A percentile compares a stretch with the other conserved stretches of the same genome.
Evolutionary conservation across 2,113 vertebrate genomes (phyloP).

Genomic region (Crotalus tigris): DNA sequence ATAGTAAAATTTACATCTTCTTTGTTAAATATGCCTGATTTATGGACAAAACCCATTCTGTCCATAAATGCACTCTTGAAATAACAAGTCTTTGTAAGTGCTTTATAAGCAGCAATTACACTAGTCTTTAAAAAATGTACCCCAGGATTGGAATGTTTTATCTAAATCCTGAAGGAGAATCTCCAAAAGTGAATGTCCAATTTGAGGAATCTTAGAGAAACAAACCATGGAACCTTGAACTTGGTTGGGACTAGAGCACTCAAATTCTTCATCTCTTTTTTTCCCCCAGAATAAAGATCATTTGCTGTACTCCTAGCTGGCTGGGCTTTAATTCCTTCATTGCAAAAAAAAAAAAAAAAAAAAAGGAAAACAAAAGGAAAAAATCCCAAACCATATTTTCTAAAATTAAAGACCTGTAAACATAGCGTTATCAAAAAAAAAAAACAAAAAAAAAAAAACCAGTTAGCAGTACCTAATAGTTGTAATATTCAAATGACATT

Average conservation of each 20-base stretch:
- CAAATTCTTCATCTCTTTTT: constrained; percentile 56
- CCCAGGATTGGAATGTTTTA: constrained; percentile 48
- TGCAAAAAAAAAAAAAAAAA: constrained; percentile 66
- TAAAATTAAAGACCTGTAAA: constrained; percentile 80
- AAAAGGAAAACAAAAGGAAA: constrained; percentile 42
- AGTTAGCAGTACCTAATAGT: constrained; percentile 81
- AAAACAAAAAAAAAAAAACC: constrained; percentile 85
- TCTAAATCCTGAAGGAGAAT: constrained; percentile 47
- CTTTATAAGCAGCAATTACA: constrained; percentile 56
- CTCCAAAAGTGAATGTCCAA: constrained; percentile 45
- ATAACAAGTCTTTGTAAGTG: constrained; percentile 50
- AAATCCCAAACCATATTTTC: constrained; percentile 58
- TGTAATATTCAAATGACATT: constrained; percentile 89
- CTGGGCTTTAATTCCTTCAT: constrained; percentile 71
- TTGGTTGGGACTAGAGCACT: constrained; percentile 59
- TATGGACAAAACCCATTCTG: constrained; percentile 62
- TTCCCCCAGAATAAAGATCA: constrained; percentile 57
- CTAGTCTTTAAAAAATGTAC: constrained; percentile 51
- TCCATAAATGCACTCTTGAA: constrained; percentile 55
- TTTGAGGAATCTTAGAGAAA: constrained; percentile 60
- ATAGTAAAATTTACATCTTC: constrained; percentile 77
- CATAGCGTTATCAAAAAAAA: constrained; percentile 81
- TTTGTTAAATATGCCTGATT: constrained; percentile 66
- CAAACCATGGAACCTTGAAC: constrained; percentile 43
- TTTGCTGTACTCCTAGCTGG: constrained; percentile 71